Base-by-base conservation (phyloP, 1,140 invertebrate species). In the Saccostrea cuccullata region DNA sequence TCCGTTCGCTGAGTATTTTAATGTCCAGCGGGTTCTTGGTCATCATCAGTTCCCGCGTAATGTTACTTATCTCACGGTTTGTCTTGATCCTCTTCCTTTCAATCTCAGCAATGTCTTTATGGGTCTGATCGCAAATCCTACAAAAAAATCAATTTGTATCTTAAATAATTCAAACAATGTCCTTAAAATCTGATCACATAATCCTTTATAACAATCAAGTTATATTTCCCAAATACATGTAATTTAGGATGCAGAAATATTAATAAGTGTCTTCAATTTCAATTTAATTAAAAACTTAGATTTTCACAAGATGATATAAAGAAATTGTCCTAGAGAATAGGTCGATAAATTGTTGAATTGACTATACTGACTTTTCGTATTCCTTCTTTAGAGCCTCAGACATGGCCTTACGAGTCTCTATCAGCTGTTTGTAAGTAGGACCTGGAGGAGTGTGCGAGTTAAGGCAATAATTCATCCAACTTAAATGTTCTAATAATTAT, bases 91-190 rank as follows among this genome's bases (percentile, higher is more conserved):
- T 91, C 84, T 91, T 90, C 36, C 88, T 91, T n/a, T 94, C 92
- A 20, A 94, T 88, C 17, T 93, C 92, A n/a, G 89, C 55, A 20
- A 94, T 93, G 58, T 93, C 93, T 47, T 91, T 90, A 47, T 92
- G 87, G 40, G 93, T 94, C 56, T 93, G 87, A 0, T 94, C 93
- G 92, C 92, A 93, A 15, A 94, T 92, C 87, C 93, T 94, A 64
- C 8, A 88, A 89, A 86, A 40, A n/a, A 86, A 60, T 56, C 15
- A 17, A 64, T 20, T n/a, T n/a, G n/a, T 20, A 20, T 64, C 58
- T 64, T 20, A 60, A 20, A 60, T 60, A 36, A n/a, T n/a, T 36
- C 30, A 36, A 36, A 36, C 55, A 20, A 94, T 93, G 58, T 93
- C 93, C 47, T 91, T 90, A 47, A 92, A 86, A 93, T 94, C 47